Evolutionary conservation across 2,888 invertebrate species (phyloP), one percentile per base, ranked within the genome.

Genomic region (Timandra comae): DNA sequence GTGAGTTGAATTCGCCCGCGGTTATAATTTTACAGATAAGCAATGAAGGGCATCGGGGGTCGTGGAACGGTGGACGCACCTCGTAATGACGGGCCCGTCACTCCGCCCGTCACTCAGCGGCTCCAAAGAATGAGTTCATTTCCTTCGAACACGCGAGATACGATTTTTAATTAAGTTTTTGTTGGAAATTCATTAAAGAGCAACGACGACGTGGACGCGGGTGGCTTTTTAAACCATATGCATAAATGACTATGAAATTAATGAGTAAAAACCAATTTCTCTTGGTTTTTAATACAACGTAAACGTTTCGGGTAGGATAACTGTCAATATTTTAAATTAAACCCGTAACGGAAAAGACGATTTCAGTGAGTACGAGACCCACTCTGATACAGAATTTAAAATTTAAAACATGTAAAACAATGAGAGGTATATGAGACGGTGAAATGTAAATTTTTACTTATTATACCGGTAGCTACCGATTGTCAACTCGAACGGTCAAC

Each of bases 121-220:
- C 67, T 70, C 65, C 76, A 59, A 75, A 77, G 81, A 82, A 85
- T 82, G 84, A 82, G 84, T 84, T 85, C 84, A 85, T 85, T 85
- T 85, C 84, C 84, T 84, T 76, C 75, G 76, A 77, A 74, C 80
- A 76, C 71, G 73, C 70, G 72, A 81, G 82, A 84, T 81, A 84
- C 79, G 72, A 77, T 82, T 82, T 85, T 85, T 84, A 85, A 85
- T 85, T 85, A 85, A 81, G 82, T 84, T 84, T 85, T 82, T 82
- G 82, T 81, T 84, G 75, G 76, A 82, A 85, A 80, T 75, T 79
- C 81, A 84, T 84, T 81, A 81, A 74, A 72, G 62, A 68, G 64
- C 73, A 59, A 60, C 70, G 69, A 70, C 66, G 69, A 59, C 16
- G 16, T 16, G 63, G 67, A 59, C 60, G 61, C 60, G 64, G 61